Evolutionary conservation across 2,797 vertebrate species (phyloP).

Genomic region (Micrastur ruficollis): DNA sequence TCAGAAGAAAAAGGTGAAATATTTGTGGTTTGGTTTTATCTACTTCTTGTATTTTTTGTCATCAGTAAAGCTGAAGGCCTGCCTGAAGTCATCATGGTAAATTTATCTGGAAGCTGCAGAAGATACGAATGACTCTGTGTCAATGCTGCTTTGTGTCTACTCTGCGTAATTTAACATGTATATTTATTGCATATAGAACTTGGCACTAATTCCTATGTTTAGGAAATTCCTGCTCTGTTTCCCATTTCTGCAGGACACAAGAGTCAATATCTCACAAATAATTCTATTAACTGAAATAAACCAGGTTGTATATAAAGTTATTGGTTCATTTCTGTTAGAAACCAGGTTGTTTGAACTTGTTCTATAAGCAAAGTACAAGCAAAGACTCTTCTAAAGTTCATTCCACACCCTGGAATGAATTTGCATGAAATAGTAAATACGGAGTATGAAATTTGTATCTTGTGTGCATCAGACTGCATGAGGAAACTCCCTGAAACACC

Average conservation of each 20-base stretch:
- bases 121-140: background rate
- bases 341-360: background rate
- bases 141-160: background rate
- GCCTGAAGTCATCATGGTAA: background rate
- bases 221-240: background rate
- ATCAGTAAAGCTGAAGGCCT: background rate
- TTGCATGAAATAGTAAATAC: background rate
- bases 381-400: background rate
- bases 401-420: background rate
- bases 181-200: background rate
- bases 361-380: background rate
- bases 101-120: background rate
- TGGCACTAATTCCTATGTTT: background rate
- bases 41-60: background rate
- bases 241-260: background rate
- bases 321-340: background rate
- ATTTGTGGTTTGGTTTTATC: background rate
- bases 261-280: background rate
- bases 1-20: constrained; percentile 9
- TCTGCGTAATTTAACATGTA: fast-evolving
- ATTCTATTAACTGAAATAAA: background rate
- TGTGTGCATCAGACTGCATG: background rate
- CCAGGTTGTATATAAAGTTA: background rate
- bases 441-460: background rate
- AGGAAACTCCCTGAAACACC: background rate